Percentiles rank a stretch among this genome's conserved stretches.
Evolutionary conservation across 2,797 vertebrate species (phyloP).

Genomic region (Halcyon badia): DNA sequence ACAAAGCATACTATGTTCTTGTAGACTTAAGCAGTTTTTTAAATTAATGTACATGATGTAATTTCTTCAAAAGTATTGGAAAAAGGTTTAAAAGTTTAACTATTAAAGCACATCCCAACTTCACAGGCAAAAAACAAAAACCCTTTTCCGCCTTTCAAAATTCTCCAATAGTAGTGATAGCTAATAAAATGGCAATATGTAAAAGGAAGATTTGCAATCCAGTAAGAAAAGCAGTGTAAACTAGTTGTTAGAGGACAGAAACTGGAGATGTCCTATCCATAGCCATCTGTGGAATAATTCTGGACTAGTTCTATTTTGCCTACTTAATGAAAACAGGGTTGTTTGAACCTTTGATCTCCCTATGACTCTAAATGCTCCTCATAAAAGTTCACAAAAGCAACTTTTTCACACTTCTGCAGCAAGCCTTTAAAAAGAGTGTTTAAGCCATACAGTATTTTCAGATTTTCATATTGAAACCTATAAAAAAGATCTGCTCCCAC

Average conservation of each 20-base stretch:
- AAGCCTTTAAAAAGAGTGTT: not conserved
- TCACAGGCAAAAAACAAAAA: not conserved
- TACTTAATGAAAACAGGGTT: not conserved
- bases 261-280: not conserved
- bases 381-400: not conserved
- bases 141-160: not conserved
- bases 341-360: not conserved
- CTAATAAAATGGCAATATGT: not conserved
- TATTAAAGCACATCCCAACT: not conserved
- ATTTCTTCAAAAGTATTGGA: not conserved
- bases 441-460: not conserved
- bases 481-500: not conserved
- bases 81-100: not conserved
- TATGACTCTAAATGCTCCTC: not conserved
- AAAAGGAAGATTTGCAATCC: not conserved
- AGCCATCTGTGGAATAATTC: not conserved
- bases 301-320: not conserved
- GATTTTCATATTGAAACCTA: not conserved
- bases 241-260: not conserved
- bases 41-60: not conserved
- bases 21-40: not conserved
- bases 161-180: not conserved
- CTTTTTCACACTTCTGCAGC: not conserved
- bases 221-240: not conserved
- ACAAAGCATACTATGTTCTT: not conserved